Base-by-base conservation (phyloP, 1,140 invertebrate genomes). In the Prorops nasuta region DNA sequence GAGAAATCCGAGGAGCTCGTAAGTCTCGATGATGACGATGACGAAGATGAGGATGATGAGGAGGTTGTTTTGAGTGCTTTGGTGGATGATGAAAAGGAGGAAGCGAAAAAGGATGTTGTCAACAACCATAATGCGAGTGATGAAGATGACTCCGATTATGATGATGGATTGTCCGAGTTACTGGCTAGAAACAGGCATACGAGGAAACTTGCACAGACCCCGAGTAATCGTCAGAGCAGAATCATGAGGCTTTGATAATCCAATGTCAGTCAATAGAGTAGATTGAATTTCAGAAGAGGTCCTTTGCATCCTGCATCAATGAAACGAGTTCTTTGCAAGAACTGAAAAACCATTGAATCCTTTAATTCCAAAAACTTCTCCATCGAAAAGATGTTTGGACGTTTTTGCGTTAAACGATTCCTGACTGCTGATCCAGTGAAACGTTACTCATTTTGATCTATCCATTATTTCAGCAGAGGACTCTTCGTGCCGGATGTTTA, bases 61-160 rank as follows among this genome's bases (percentile, higher is more conserved):
- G 64, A 72, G 0, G 61, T 69, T 2, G 58, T 69, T 14, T 32
- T 70, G 8, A 66, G 51, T 20, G 69, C 65, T 6, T 53, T 74
- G 16, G 61, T 67, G 7, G 59, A 63, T 0, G 63, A 57, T 10
- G 66, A 72, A 0, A 55, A 63, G 4, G 36, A 36, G 1, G 57
- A 63, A n/a, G 58, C 34, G 2, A 71, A 53, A 16, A 58, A 61
- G 19, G 49, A 60, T 1, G 67, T 67, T 34, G 45, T 58, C 7
- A 34, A 38, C 7, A 52, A 55, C 24, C 24, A 28, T 4, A 10
- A 4, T 28, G 10, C 4, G 4, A 4, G 10, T 4, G 24, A 68
- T n/a, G 60, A 70, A 2, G 65, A 72, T 6, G 69, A 75, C 9
- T 44, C 42, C 0, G 72, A 76, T 56, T 71, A 76, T 6, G 60